Evolutionary conservation across 2,888 invertebrate genomes (phyloP), one percentile per base, ranked within the genome.

Genomic region (Rhorus exstirpatorius): DNA sequence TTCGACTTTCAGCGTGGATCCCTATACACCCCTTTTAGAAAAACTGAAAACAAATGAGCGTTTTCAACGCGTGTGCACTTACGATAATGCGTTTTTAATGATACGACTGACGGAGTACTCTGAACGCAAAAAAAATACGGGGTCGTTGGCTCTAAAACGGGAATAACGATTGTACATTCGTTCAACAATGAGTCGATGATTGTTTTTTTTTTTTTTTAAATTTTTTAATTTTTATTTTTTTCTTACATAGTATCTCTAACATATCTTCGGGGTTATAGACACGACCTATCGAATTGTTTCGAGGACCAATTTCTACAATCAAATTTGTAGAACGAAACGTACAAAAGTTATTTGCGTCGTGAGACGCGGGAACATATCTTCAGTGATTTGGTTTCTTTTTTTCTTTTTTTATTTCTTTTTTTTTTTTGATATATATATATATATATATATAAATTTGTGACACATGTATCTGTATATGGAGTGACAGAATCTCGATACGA

Each of bases 111-210:
- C 21, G n/a, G 46, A 49, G 55, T 74, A 82, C 70, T 79, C 49
- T 58, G 78, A 78, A 79, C 58, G 55, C 51, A 75, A 70, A 53
- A 58, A 75, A 70, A 53, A 58, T 65, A 75, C 71, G 82, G 82
- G 82, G 82, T 75, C 82, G 75, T 67, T 82, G 79, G 82, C 63
- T 53, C 60, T 75, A 75, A 60, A 58, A 77, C 71, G 63, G 78
- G 31, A 72, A 58, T 55, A 76, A 75, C 68, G 63, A 46, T 65
- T 79, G 79, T 79, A 79, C 70, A 79, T 75, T 71, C 38, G 65
- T 75, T 70, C 35, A 75, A 74, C 17, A 49, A 17, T 8, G 41
- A 53, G 44, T 68, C 53, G 44, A 46, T 55, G 17, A 19, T 61
- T 63, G 14, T 38, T 67, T 76, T 24, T 44, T 46, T 46, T 24